Conservation (phyloP, 2,113 vertebrate species). For the Dicentrarchus labrax region DNA sequence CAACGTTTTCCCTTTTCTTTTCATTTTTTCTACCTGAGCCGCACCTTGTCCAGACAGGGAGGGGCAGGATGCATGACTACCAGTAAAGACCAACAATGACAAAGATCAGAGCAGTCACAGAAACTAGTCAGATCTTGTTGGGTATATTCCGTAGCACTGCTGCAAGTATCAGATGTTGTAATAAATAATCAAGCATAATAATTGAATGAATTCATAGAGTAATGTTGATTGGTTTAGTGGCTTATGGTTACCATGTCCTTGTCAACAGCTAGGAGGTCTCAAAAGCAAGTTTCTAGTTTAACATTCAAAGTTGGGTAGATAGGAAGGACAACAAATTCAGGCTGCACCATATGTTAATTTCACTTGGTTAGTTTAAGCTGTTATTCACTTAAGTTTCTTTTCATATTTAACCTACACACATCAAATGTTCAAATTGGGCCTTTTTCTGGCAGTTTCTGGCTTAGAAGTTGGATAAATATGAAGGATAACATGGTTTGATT, state of each 20-base stretch:
- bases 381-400: too few relatives aligned
- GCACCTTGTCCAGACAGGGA: conserved; percentile 41
- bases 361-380: too few relatives aligned
- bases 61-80: conserved; percentile 24
- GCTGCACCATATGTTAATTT: too few relatives aligned
- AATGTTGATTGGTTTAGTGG: not conserved
- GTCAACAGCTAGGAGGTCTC: too few relatives aligned
- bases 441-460: too few relatives aligned
- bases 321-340: too few relatives aligned
- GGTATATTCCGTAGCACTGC: not conserved
- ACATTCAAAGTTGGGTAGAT: too few relatives aligned
- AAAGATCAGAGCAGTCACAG: not conserved
- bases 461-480: too few relatives aligned
- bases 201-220: not conserved
- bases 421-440: too few relatives aligned
- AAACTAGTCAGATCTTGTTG: conserved; percentile 25
- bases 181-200: not conserved
- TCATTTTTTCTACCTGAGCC: conserved; percentile 14
- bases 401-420: too few relatives aligned
- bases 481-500: too few relatives aligned
- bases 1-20: not conserved
- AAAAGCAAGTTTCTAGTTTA: too few relatives aligned
- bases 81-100: conserved; percentile 10
- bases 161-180: not conserved
- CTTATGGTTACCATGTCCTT: not conserved